These are phyloP conservation scores for Micoletzkya japonica DNA, from an alignment of 2,888 invertebrate species.

Conservation along the genomic window DNA sequence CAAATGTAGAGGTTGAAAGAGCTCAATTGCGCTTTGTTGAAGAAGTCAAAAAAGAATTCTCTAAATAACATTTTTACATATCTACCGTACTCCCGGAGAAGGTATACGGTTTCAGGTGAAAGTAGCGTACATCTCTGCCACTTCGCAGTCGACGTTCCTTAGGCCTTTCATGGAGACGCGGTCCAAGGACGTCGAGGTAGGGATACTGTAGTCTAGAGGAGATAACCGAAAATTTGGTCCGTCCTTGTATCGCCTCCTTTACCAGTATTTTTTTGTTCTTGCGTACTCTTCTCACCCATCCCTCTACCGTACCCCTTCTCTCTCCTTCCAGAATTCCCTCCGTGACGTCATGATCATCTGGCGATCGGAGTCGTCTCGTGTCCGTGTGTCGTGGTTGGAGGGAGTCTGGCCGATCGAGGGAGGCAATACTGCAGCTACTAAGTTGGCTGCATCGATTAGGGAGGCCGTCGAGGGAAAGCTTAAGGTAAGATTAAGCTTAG, in stretches of 20 bases:
- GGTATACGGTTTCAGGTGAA: constrained; percentile 30
- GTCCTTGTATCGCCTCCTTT: background rate
- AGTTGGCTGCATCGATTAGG: too few relatives aligned
- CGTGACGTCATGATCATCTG: constrained; percentile 56
- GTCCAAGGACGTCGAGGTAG: constrained; percentile 30
- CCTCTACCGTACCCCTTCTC: background rate
- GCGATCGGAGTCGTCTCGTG: constrained; percentile 54
- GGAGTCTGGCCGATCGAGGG: constrained; percentile 37
- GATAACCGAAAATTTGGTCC: too few relatives aligned
- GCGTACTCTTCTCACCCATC: background rate
- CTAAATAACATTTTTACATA: background rate
- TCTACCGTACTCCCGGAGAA: background rate
- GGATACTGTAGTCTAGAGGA: too few relatives aligned
- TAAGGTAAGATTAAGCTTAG: too few relatives aligned
- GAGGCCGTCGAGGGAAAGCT: too few relatives aligned
- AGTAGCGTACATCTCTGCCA: constrained; percentile 49
- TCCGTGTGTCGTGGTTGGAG: constrained; percentile 54
- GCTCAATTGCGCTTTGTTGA: background rate
- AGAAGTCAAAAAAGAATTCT: background rate
- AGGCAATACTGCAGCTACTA: too few relatives aligned
- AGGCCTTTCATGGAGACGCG: constrained; percentile 47
- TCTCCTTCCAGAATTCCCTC: constrained; percentile 23
- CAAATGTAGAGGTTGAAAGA: too few relatives aligned
- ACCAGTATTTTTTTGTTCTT: background rate
- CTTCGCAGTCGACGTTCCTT: constrained; percentile 53